Evolutionary conservation across 2,888 invertebrate species (phyloP), one percentile per base, ranked within the genome.

Genomic region (Pyrochroa serraticornis): DNA sequence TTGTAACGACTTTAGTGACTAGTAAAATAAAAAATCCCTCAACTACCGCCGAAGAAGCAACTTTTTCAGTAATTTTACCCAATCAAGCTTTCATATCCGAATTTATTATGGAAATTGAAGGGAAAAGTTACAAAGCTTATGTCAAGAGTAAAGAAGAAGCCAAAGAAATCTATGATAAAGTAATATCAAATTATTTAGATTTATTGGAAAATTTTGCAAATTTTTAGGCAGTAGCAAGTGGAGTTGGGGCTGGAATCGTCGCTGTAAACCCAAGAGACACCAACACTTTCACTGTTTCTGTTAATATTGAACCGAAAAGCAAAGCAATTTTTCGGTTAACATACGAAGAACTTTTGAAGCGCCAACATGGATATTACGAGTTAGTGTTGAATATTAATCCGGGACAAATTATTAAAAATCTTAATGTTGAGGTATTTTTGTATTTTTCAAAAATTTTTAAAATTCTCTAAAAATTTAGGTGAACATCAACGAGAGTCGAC

Each of bases 271-370:
- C 87, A 0, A 82, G 88, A 35, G 85, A 88, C 71, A 86, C 88
- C 0, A 87, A 88, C 71, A 82, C 84, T 58, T 88, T 89, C 75
- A 82, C 82, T 2, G 85, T 88, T 1, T 82, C 84, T 0, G 84
- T 88, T 38, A 87, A 88, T 70, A 81, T 89, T 6, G 87, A 85
- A 58, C 79, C 87, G 0, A 75, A 80, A 33, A 81, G 82, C 7
- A 83, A 82, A 52, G 86, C 85, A 0, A 77, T 81, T 0, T 91
- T 91, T 76, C 86, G 86, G 68, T 76, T 89, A 65, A 87, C 85
- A 0, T 91, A 91, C 74, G 88, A 90, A 71, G 88, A 90, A 75
- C 68, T 90, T 36, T 75, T 90, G 41, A 77, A 82, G 6, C 81
- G 89, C 2, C 82, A 83, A 52, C 81, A 85, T 53, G 85, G 86